Base-by-base conservation (phyloP, 2,888 invertebrate genomes). In the Lasioglossum calceatum region DNA sequence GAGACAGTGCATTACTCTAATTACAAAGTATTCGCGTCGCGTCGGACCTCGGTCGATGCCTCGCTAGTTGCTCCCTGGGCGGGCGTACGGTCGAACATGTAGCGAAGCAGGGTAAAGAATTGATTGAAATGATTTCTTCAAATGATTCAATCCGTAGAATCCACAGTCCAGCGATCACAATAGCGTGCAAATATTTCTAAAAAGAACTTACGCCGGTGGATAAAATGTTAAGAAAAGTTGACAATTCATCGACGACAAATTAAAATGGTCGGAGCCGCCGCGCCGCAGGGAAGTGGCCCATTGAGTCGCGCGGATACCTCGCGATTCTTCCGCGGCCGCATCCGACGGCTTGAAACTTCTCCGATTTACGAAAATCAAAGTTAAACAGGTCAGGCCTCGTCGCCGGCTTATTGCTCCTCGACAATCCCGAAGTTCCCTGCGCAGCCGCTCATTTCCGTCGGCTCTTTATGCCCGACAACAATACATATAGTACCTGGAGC, bases 371-470 rank as follows among this genome's bases (percentile, higher is more conserved):
- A 42, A 42, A 71, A 42, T 71, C 71, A n/a, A 71, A 71, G 71
- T 71, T 71, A 71, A 71, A 71, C 71, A 71, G 71, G 71, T 42
- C 71, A n/a, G 39, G 23, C 39, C 16, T 1, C 39, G 42, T 23
- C 39, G 42, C 42, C 71, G 71, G 71, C 71, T 42, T 42, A 42
- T 71, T 71, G 39, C 71, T 42, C n/a, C 71, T 23, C n/a, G 42
- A 71, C 42, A 42, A 71, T 71, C n/a, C 71, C n/a, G n/a, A 39
- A 71, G 39, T 71, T 71, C 42, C 14, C 42, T 10, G 39, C 71
- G n/a, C 16, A 23, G 47, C 67, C 50, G 27, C 80, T 79, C 50
- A 32, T 78, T 67, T 78, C 80, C 80, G 64, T 32, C 42, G 2
- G 23, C 67, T 7, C 58, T 47, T 71, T 7, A 19, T 54, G 23